Evolutionary conservation across 2,888 invertebrate genomes (phyloP), one percentile per base, ranked within the genome.

Genomic region (Sipunculus nudus): DNA sequence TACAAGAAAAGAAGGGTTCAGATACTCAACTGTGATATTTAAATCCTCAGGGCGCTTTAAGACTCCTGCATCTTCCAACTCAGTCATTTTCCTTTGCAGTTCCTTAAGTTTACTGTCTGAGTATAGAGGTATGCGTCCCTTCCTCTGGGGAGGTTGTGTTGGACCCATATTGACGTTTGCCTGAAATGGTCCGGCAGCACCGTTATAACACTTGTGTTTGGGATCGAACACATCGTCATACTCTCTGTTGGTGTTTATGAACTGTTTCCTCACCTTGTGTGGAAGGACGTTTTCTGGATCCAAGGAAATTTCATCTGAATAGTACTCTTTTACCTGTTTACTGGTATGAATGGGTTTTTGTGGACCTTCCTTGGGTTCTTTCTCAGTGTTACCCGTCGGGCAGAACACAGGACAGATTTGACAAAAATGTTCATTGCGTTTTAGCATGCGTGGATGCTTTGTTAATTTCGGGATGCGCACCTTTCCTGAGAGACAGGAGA

Each of bases 111-210:
- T 48, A 21, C 1, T 19, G 13, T 21, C 38, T 4, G 46, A 48
- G 21, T 55, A 55, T 4, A 35, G 46, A n/a, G 55, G 55, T 13
- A 55, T 25, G n/a, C 48, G 19, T 38, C 35, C 55, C 25, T 55
- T 55, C 38, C 55, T 19, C 28, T 32, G 55, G 38, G 55, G 48
- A 26, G 55, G 55, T n/a, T 48, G 38, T 3, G 19, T 39, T n/a
- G 55, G 55, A 4, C 48, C 55, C 55, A 46, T 48, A 26, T 48
- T 54, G 23, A 45, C 54, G n/a, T 31, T 21, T n/a, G 45, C 38
- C 26, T 54, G 19, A 1, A 45, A 29, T 13, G 46, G n/a, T 4
- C 55, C 55, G 25, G 38, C 38, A 2, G 48, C 55, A 8, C 48
- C 55, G 2, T 55, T 48, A 31, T 55, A 55, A 21, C 38, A 21